phyloP scores from a whole-genome alignment of 2,113 vertebrate genomes.

The Python bivittatus region DNA sequence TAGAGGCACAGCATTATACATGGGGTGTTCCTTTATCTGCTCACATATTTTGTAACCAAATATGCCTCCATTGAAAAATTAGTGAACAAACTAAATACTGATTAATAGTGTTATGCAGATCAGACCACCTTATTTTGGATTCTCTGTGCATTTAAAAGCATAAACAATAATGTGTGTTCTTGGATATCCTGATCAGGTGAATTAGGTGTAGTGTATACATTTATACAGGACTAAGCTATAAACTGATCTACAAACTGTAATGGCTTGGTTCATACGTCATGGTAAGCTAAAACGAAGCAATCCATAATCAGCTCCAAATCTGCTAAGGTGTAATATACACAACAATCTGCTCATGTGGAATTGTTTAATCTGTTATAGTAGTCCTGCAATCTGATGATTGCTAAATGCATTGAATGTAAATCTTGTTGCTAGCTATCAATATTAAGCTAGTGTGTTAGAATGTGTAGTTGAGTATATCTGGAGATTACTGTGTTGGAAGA shows the following conservation, averaged over 20 bases:
- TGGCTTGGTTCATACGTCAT: too few relatives aligned
- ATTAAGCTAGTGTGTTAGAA: background rate
- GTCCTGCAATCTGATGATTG: background rate
- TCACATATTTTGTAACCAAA: background rate
- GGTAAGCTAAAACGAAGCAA: too few relatives aligned
- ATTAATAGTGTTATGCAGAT: background rate
- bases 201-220: too few relatives aligned
- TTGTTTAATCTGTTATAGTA: background rate
- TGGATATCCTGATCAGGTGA: background rate
- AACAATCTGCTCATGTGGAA: background rate
- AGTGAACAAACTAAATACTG: background rate
- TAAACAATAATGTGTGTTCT: background rate
- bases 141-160: background rate
- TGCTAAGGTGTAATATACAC: background rate
- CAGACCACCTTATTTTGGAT: background rate
- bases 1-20: background rate
- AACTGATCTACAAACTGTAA: too few relatives aligned
- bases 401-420: too few relatives aligned
- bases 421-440: too few relatives aligned
- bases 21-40: background rate
- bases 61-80: background rate
- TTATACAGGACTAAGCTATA: too few relatives aligned
- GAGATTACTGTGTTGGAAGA: background rate
- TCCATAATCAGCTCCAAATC: too few relatives aligned
- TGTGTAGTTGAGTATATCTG: background rate